Conservation (phyloP, 2,888 invertebrate species). For the Epistrophella euchroma region DNA sequence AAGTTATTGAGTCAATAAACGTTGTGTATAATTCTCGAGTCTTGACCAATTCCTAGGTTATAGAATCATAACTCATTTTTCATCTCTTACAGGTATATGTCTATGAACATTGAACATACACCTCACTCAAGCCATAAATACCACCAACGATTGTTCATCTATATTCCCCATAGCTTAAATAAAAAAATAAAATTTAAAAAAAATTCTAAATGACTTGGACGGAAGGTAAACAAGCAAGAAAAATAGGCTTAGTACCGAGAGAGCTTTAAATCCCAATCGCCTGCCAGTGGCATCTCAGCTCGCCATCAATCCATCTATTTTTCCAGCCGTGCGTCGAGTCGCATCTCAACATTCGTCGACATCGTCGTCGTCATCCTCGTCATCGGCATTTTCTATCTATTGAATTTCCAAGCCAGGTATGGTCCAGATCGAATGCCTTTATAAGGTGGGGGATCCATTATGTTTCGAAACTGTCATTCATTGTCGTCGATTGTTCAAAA, state of each 20-base stretch:
- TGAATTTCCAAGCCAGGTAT: slow-evolving; percentile 65
- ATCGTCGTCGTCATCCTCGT: background rate
- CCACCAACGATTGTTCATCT: slow-evolving; percentile 59
- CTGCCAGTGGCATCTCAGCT: slow-evolving; percentile 59
- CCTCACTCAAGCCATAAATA: slow-evolving; percentile 69
- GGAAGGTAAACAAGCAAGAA: slow-evolving; percentile 47
- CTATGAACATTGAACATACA: slow-evolving; percentile 23
- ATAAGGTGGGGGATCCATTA: slow-evolving; percentile 75
- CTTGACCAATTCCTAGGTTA: slow-evolving; percentile 23
- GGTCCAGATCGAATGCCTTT: slow-evolving; percentile 73
- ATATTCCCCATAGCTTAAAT: slow-evolving; percentile 40
- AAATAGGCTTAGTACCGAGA: slow-evolving; percentile 39
- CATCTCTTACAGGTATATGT: slow-evolving; percentile 46
- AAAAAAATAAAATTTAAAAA: slow-evolving; percentile 1
- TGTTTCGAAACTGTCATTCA: slow-evolving; percentile 75
- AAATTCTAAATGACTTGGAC: slow-evolving; percentile 37
- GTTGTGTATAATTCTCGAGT: slow-evolving; percentile 39
- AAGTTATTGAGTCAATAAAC: slow-evolving; percentile 59
- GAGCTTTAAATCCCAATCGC: slow-evolving; percentile 61
- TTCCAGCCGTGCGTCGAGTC: slow-evolving; percentile 37
- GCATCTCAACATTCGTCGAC: slow-evolving; percentile 3
- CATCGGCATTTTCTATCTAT: slow-evolving; percentile 33
- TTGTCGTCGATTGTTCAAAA: slow-evolving; percentile 66
- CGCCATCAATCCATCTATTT: slow-evolving; percentile 54
- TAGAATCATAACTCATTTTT: slow-evolving; percentile 65